Evolutionary conservation across 2,113 vertebrate genomes (phyloP).

Genomic region (Oenanthe oenanthe): DNA sequence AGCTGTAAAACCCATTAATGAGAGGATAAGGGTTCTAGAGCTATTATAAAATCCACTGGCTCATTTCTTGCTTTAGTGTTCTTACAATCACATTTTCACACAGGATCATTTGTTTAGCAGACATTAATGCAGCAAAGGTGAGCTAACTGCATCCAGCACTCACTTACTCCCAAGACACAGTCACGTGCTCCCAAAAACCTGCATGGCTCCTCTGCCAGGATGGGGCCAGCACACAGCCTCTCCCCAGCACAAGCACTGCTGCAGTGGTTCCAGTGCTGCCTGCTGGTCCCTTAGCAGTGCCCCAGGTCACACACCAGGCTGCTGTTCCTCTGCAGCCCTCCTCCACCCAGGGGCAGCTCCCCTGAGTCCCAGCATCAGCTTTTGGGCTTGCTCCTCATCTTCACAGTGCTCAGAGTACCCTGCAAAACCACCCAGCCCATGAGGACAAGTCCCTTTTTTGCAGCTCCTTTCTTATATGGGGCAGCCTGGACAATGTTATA

Average conservation of each 20-base stretch:
- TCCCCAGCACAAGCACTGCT: neutral
- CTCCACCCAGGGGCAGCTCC: neutral
- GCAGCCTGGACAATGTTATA: neutral
- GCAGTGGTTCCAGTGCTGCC: neutral
- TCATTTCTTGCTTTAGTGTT: neutral
- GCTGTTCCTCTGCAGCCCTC: neutral
- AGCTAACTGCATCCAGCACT: neutral
- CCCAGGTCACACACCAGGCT: neutral
- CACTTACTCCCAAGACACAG: neutral
- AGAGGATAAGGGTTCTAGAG: neutral
- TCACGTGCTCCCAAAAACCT: rapidly evolving
- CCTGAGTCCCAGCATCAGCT: neutral
- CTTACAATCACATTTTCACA: neutral
- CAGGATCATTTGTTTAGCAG: neutral
- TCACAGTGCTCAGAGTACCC: neutral
- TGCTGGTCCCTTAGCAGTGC: neutral
- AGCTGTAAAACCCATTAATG: conserved; percentile 27
- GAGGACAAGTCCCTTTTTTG: neutral
- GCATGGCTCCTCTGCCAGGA: neutral
- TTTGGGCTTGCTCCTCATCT: neutral
- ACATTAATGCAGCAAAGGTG: neutral
- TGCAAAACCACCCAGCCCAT: neutral
- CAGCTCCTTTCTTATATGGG: neutral
- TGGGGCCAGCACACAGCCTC: neutral
- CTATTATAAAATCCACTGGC: neutral